Evolutionary conservation across 2,888 invertebrate genomes (phyloP).

Genomic region (Autographa pulchrina): DNA sequence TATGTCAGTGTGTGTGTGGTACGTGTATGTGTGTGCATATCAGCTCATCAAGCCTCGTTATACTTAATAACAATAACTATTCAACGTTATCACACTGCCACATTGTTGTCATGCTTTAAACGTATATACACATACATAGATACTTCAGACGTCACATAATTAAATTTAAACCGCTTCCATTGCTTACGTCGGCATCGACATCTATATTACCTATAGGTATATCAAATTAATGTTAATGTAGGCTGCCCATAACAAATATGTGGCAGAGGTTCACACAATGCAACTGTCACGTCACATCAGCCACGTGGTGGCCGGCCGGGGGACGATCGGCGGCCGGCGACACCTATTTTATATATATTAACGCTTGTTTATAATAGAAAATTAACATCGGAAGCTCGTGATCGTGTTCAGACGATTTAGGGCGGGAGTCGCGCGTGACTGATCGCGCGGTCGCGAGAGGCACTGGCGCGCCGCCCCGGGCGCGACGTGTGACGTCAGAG

Average conservation of each 20-base stretch:
- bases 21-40: slow-evolving; percentile 17
- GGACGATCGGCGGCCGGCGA: slow-evolving; percentile 43
- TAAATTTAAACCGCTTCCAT: slow-evolving; percentile 45
- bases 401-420: slow-evolving; percentile 76
- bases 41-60: slow-evolving; percentile 25
- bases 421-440: slow-evolving; percentile 84
- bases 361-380: slow-evolving; percentile 74
- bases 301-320: slow-evolving; percentile 64
- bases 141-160: slow-evolving; percentile 41
- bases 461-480: slow-evolving; percentile 85
- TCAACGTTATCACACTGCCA: slow-evolving; percentile 40
- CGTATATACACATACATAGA: slow-evolving; percentile 20
- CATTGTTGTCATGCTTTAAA: slow-evolving; percentile 36
- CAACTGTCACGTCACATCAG: slow-evolving; percentile 61
- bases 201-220: slow-evolving; percentile 33
- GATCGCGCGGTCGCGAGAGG: slow-evolving; percentile 85
- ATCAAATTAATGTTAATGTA: slow-evolving; percentile 45
- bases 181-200: slow-evolving; percentile 23
- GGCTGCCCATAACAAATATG: slow-evolving; percentile 68
- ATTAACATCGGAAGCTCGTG: slow-evolving; percentile 84
- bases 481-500: slow-evolving; percentile 85
- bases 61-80: slow-evolving; percentile 21
- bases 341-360: slow-evolving; percentile 55
- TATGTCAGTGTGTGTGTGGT: background rate
- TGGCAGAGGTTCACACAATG: slow-evolving; percentile 56